Percentiles rank a stretch among this genome's conserved stretches.
These are phyloP conservation scores for Pyrocephalus nanus DNA, from an alignment of 2,797 vertebrate species.

Conservation along the genomic window DNA sequence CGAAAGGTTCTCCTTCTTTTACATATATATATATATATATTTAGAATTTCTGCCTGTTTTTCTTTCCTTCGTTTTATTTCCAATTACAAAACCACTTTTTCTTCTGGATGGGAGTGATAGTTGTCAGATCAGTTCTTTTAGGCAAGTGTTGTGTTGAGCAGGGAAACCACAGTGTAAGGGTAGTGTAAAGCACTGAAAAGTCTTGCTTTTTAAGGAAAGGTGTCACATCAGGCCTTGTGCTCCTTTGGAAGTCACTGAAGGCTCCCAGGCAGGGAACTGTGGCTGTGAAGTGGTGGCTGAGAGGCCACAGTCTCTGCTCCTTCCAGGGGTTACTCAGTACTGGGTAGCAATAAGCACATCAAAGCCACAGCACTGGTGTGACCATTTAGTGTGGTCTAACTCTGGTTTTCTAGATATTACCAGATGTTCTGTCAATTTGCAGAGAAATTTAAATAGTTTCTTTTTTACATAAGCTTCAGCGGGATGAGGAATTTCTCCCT, in stretches of 20 bases:
- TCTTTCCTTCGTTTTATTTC: background rate
- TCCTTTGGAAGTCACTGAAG: background rate
- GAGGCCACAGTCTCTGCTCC: background rate
- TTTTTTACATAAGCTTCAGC: background rate
- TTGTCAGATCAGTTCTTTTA: background rate
- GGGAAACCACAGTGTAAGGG: background rate
- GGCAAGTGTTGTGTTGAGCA: rapidly evolving
- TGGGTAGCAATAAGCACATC: background rate
- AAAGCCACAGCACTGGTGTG: background rate
- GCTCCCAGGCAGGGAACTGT: background rate
- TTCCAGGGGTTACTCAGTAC: background rate
- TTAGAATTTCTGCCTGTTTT: background rate
- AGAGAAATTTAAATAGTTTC: background rate
- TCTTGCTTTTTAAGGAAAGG: background rate
- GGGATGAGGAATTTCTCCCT: background rate
- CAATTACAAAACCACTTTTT: background rate
- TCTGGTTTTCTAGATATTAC: background rate
- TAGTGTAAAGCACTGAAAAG: background rate
- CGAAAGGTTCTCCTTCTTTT: background rate
- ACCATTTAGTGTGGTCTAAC: background rate
- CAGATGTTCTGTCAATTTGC: background rate
- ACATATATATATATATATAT: background rate
- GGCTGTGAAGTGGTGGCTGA: background rate
- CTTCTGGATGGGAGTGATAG: background rate
- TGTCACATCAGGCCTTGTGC: background rate